Conservation (phyloP, 2,797 vertebrate genomes). For the Ciconia nigra region DNA sequence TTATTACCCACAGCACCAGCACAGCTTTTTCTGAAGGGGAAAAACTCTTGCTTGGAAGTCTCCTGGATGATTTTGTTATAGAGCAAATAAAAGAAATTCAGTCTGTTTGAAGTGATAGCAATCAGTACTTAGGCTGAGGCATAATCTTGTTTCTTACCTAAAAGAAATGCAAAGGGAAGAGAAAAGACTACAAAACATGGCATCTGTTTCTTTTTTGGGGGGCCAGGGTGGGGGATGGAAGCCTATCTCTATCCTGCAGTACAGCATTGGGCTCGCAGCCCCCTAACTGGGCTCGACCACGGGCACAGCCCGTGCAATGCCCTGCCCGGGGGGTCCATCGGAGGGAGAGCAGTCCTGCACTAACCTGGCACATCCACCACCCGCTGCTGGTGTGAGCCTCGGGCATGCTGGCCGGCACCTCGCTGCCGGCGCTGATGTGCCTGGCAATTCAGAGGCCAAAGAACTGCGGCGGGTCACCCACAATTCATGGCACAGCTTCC, state of each 20-base stretch:
- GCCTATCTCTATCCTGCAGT: not conserved
- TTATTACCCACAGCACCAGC: not conserved
- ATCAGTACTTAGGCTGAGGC: not conserved
- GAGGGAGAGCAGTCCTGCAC: accelerated
- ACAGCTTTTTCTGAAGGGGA: not conserved
- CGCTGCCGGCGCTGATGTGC: accelerated
- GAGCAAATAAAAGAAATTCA: not conserved
- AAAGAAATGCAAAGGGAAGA: not conserved
- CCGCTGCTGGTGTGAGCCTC: accelerated
- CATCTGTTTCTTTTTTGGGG: not conserved
- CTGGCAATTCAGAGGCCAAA: not conserved
- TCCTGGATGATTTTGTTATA: not conserved
- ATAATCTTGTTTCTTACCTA: not conserved
- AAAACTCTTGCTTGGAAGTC: not conserved
- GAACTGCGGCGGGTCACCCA: accelerated
- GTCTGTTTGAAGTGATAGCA: not conserved
- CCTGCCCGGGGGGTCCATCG: accelerated
- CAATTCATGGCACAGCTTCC: not conserved
- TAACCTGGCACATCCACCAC: not conserved
- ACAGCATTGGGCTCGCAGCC: not conserved
- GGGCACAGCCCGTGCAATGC: not conserved
- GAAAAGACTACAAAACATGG: not conserved
- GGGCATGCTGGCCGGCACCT: accelerated
- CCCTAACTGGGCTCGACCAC: not conserved
- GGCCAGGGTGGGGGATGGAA: not conserved